phyloP scores from a whole-genome alignment of 2,113 vertebrate genomes.

The Bombycilla garrulus region DNA sequence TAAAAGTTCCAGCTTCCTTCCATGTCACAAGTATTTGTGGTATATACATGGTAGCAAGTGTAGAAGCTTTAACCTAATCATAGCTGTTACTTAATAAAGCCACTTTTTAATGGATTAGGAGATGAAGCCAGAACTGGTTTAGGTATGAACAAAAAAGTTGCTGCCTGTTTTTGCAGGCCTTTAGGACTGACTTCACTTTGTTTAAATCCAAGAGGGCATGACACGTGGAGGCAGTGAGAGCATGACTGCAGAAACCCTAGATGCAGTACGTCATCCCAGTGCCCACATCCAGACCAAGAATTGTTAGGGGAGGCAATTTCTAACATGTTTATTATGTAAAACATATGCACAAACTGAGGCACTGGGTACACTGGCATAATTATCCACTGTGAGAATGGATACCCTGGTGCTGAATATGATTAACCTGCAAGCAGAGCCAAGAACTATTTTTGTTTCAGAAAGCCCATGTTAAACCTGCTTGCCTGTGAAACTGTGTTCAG shows the following conservation, averaged over 20 bases:
- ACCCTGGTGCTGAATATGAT: slow-evolving; percentile 1
- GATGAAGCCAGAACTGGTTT: background rate
- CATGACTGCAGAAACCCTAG: background rate
- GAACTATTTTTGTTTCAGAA: slow-evolving; percentile 15
- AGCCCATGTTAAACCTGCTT: background rate
- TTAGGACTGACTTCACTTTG: background rate
- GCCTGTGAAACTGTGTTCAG: background rate
- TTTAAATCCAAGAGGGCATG: background rate
- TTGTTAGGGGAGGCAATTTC: background rate
- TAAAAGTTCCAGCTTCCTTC: background rate
- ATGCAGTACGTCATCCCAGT: accelerated
- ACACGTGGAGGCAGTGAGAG: background rate
- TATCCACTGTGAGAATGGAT: background rate
- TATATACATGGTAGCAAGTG: background rate
- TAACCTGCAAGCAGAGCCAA: slow-evolving; percentile 36
- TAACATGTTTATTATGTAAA: slow-evolving; percentile 13
- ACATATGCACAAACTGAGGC: background rate
- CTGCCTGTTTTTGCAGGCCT: background rate
- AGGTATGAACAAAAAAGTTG: background rate
- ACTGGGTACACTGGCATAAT: background rate
- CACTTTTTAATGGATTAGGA: background rate
- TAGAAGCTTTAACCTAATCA: background rate
- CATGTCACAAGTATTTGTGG: background rate
- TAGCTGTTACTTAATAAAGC: background rate
- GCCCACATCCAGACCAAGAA: background rate